These are phyloP conservation scores for Columba janthina DNA, from an alignment of 2,113 vertebrate genomes.

Conservation along the genomic window DNA sequence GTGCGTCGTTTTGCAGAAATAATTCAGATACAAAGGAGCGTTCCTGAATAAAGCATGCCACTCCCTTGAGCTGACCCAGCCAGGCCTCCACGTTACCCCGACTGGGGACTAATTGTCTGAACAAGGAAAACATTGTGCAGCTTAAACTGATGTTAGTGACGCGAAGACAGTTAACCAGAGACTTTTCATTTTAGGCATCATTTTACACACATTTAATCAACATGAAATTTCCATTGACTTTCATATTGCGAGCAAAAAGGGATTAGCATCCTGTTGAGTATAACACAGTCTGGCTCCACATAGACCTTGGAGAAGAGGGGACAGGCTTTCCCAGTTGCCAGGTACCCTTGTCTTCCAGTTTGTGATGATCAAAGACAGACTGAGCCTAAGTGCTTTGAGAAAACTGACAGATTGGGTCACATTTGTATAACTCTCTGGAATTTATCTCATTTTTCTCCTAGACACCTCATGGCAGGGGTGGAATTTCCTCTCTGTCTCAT, in stretches of 20 bases:
- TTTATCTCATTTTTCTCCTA: not conserved
- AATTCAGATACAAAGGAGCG: not conserved
- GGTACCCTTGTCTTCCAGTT: not conserved
- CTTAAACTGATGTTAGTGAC: not conserved
- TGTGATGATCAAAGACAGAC: rapidly evolving
- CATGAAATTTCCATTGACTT: not conserved
- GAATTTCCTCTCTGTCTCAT: not conserved
- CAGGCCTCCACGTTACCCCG: not conserved
- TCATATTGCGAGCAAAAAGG: not conserved
- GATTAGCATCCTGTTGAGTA: not conserved
- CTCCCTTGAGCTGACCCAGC: not conserved
- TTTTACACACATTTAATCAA: not conserved
- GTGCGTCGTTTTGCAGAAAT: not conserved
- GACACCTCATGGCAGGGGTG: not conserved
- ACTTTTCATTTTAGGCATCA: not conserved
- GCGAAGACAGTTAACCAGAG: not conserved
- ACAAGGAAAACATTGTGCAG: not conserved
- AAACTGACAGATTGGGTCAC: not conserved
- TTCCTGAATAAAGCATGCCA: not conserved
- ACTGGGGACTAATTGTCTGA: not conserved
- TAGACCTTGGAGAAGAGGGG: not conserved
- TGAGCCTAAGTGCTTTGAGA: not conserved
- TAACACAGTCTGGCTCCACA: not conserved
- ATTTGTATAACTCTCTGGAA: not conserved
- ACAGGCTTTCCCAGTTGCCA: not conserved